phyloP scores from a whole-genome alignment of 30 jellyfish, hydroid and myxozoan species.

The Aurelia sp. region DNA sequence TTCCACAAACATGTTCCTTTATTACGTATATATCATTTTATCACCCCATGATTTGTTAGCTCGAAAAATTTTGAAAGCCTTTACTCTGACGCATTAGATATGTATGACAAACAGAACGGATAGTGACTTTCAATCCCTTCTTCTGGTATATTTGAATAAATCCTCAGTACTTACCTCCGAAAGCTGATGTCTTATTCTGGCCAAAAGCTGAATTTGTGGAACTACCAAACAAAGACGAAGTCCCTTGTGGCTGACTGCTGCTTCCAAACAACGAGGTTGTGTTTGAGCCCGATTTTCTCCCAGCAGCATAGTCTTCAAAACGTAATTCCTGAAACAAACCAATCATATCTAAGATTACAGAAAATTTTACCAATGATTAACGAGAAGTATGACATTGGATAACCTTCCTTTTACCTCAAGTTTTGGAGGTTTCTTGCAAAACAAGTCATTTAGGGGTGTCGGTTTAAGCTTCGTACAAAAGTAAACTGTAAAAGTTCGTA shows the following conservation, averaged over 20 bases:
- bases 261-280: slow-evolving; percentile 61
- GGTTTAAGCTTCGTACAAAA: too few species aligned
- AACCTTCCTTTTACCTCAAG: too few species aligned
- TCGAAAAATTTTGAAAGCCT: too few species aligned
- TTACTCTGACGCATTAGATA: too few species aligned
- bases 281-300: slow-evolving; percentile 76
- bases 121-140: too few species aligned
- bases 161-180: slow-evolving; percentile 66
- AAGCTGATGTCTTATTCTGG: slow-evolving; percentile 70
- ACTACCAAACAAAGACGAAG: slow-evolving; percentile 77
- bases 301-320: slow-evolving; percentile 90
- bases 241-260: slow-evolving; percentile 42
- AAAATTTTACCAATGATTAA: neutral
- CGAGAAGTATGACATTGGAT: too few species aligned
- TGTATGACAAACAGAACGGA: neutral
- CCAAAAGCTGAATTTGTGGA: slow-evolving; percentile 74
- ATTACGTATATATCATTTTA: too few species aligned
- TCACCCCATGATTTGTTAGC: too few species aligned
- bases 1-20: too few species aligned
- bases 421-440: too few species aligned
- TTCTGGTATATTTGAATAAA: neutral
- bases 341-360: neutral
- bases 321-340: slow-evolving; percentile 79
- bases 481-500: too few species aligned
- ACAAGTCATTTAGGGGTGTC: too few species aligned